Evolutionary conservation across 2,888 invertebrate genomes (phyloP).

Genomic region (Conus canariensis): DNA sequence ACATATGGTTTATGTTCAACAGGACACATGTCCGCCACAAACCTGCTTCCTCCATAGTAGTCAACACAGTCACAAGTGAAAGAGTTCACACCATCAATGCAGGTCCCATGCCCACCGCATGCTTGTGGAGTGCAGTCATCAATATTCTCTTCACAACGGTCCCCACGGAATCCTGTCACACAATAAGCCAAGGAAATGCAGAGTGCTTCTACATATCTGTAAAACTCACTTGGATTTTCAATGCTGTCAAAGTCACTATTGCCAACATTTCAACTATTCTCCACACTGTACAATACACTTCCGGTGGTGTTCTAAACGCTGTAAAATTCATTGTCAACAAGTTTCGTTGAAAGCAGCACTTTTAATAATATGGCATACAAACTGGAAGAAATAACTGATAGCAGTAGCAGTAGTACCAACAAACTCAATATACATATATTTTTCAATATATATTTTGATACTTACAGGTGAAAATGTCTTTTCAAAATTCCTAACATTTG

Average conservation of each 20-base stretch:
- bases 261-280: no score
- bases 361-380: slow-evolving; percentile 87
- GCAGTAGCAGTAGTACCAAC: slow-evolving; percentile 81
- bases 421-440: no score
- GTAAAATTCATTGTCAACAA: not conserved
- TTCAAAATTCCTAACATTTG: no score
- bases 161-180: slow-evolving; percentile 49
- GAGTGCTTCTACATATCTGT: no score
- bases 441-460: no score
- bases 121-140: slow-evolving; percentile 46
- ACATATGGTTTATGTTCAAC: not conserved
- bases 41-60: slow-evolving; percentile 44
- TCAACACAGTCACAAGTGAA: slow-evolving; percentile 50
- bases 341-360: not conserved
- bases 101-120: slow-evolving; percentile 50
- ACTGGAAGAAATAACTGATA: slow-evolving; percentile 92
- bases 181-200: not conserved
- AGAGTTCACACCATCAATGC: slow-evolving; percentile 48
- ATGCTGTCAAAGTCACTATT: no score
- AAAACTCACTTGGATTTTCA: no score
- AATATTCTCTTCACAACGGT: slow-evolving; percentile 48
- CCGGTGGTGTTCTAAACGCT: no score
- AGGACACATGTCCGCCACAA: not conserved
- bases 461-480: no score
- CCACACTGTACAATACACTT: no score